Evolutionary conservation across 2,797 vertebrate species (phyloP).

Genomic region (Antennarius maculatus): DNA sequence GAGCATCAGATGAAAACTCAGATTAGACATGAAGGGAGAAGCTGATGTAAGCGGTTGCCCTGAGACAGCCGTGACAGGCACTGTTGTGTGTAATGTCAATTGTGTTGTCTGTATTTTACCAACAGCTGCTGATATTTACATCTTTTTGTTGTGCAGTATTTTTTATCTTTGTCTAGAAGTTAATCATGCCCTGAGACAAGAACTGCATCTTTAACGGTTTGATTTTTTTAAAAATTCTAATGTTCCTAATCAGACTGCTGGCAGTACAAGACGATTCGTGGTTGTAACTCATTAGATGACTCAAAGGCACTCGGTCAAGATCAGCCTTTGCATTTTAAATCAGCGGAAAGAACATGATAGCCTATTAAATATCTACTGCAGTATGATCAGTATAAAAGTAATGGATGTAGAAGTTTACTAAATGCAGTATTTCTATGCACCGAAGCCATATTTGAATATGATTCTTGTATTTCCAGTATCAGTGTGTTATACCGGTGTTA

Average conservation of each 20-base stretch:
- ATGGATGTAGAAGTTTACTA: background rate
- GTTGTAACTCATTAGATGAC: constrained; percentile 43
- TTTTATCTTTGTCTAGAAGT: no score
- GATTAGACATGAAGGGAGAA: constrained; percentile 26
- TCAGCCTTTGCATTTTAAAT: constrained; percentile 25
- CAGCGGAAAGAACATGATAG: constrained; percentile 1
- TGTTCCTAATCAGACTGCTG: background rate
- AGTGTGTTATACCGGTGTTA: background rate
- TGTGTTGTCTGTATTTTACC: background rate
- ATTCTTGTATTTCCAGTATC: background rate
- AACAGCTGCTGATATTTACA: constrained; percentile 8
- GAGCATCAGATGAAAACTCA: constrained; percentile 17
- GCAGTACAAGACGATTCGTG: background rate
- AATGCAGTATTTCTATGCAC: background rate
- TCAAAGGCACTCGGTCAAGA: constrained; percentile 34
- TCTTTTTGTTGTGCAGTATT: background rate
- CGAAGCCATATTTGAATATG: background rate
- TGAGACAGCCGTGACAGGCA: constrained; percentile 25
- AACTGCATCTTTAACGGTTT: background rate
- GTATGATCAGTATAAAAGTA: background rate
- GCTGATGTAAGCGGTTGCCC: constrained; percentile 44
- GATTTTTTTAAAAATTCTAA: background rate
- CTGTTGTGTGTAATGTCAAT: constrained; percentile 2
- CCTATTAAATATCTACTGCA: background rate
- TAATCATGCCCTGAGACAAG: no score